Conservation (phyloP, 1,140 invertebrate species). For the Stegodyphus mimosarum region DNA sequence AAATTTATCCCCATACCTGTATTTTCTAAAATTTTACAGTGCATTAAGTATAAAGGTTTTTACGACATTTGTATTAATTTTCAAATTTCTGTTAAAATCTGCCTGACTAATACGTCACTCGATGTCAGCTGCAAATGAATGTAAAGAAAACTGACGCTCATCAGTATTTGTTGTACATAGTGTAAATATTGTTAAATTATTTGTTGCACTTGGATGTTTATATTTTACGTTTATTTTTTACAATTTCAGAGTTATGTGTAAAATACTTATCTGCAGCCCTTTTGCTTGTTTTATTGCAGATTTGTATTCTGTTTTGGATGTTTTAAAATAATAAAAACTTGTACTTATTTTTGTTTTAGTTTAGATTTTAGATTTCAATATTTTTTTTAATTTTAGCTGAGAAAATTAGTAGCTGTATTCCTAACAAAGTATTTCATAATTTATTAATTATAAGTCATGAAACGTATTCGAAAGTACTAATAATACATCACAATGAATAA, state of each 20-base stretch:
- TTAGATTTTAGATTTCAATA: too few relatives aligned
- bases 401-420: too few relatives aligned
- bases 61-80: background rate
- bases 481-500: too few relatives aligned
- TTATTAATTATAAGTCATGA: too few relatives aligned
- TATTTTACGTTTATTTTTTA: slow-evolving; percentile 1
- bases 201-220: slow-evolving; percentile 19
- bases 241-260: slow-evolving; percentile 1
- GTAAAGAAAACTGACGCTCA: too few relatives aligned
- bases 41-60: background rate
- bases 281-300: slow-evolving; percentile 15
- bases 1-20: background rate
- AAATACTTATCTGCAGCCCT: slow-evolving; percentile 21
- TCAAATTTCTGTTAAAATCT: background rate
- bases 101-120: too few relatives aligned
- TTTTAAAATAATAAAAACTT: too few relatives aligned
- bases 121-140: too few relatives aligned
- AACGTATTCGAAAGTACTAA: too few relatives aligned
- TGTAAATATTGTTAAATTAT: slow-evolving; percentile 51
- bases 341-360: too few relatives aligned
- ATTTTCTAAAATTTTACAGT: background rate
- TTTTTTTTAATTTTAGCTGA: too few relatives aligned
- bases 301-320: background rate
- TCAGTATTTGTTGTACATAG: slow-evolving; percentile 58
- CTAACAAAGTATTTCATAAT: too few relatives aligned